phyloP scores from a whole-genome alignment of 1,140 invertebrate species.

The Calephelis virginiensis region DNA sequence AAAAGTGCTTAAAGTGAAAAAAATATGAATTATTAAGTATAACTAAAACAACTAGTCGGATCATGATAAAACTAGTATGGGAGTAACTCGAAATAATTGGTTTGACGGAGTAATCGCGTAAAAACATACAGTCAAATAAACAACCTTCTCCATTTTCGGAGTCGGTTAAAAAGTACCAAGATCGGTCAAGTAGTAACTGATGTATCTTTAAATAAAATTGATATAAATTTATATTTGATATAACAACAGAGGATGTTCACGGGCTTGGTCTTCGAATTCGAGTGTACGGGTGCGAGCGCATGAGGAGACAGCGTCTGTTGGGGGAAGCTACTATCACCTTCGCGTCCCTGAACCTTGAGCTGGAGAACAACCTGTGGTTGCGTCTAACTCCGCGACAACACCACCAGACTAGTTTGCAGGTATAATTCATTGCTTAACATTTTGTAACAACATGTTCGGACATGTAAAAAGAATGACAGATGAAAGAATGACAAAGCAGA shows the following conservation, averaged over 20 bases:
- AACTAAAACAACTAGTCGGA: too few species aligned
- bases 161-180: too few species aligned
- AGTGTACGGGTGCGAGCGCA: slow-evolving; percentile 93
- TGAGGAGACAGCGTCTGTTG: slow-evolving; percentile 92
- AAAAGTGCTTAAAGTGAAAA: too few species aligned
- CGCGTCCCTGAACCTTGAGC: slow-evolving; percentile 90
- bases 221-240: not conserved
- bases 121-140: too few species aligned
- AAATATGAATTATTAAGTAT: too few species aligned
- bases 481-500: too few species aligned
- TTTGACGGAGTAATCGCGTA: too few species aligned
- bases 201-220: not conserved
- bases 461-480: not conserved
- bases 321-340: slow-evolving; percentile 95
- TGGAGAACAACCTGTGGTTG: slow-evolving; percentile 94
- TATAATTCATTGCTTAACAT: slow-evolving; percentile 52
- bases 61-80: too few species aligned
- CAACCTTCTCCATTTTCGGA: too few species aligned
- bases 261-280: slow-evolving; percentile 93
- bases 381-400: slow-evolving; percentile 86
- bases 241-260: slow-evolving; percentile 88
- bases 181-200: too few species aligned
- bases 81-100: too few species aligned
- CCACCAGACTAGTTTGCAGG: slow-evolving; percentile 83
- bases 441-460: not conserved